Evolutionary conservation across 2,888 invertebrate species (phyloP), one percentile per base, ranked within the genome.

Genomic region (Eilema sororculum): DNA sequence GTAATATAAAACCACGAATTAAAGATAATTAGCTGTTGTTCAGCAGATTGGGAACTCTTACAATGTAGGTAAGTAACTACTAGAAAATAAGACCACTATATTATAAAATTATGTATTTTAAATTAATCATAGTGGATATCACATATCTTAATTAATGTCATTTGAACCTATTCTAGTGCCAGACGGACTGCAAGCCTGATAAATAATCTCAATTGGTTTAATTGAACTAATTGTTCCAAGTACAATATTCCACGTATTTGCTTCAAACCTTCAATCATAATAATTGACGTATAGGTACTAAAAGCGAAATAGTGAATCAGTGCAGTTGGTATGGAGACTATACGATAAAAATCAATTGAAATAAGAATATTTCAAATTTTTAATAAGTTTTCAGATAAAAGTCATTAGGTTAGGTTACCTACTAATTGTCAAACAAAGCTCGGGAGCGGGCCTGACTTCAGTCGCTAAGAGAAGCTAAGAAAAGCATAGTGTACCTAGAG

Each of bases 181-280:
- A 46, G 52, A 52, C 52, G 52, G n/a, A n/a, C n/a, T n/a, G n/a
- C n/a, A n/a, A n/a, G n/a, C n/a, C n/a, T 8, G n/a, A 52, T 52
- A n/a, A 5, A n/a, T 2, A 52, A 52, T 52, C 52, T n/a, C 52
- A 52, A 52, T 52, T 52, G 52, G 52, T 52, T 52, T 52, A 52
- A 52, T 52, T 52, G 52, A 20, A 52, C n/a, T 52, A 52, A 52
- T 52, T 52, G n/a, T 52, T n/a, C 9, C 52, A 52, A 52, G 52
- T 52, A n/a, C 52, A 52, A n/a, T n/a, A 52, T 52, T 52, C 52
- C n/a, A n/a, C 52, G 9, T 52, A 52, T 52, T 52, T 52, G n/a
- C 8, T n/a, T n/a, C 4, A 46, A 52, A 52, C 20, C 52, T 52
- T 52, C 52, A 46, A 46, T 2, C n/a, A 52, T 52, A 52, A 52